Base-by-base conservation (phyloP, 2,113 vertebrate genomes). In the Odocoileus virginianus region DNA sequence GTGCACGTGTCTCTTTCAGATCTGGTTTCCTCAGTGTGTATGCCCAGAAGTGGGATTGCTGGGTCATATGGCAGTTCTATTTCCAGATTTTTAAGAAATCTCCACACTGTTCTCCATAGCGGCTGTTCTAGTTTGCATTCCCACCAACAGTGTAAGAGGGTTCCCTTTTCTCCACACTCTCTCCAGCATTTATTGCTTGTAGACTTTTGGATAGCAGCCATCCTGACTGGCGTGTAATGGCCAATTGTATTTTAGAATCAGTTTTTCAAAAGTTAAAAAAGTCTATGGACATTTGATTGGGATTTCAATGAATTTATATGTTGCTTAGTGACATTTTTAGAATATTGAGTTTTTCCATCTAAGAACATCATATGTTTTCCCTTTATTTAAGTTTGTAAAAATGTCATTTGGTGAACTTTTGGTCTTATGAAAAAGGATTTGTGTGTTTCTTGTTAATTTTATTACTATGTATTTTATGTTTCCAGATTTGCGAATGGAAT, bases 311-410 rank as follows among this genome's bases (percentile, higher is more conserved):
- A 91, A 94, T 92, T 57, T 93, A n/a, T 25, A 79, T 27, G 8
- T 90, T 83, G 54, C 30, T 87, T 50, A 82, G 45, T 87, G 43
- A 61, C 7, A 60, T 91, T 43, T 91, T 93, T 81, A 93, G 83
- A 93, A 94, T 93, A 54, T 23, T n/a, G 23, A 64, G 9, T 30
- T 90, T 89, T 91, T 90, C 85, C 14, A 54, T 85, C 28, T 14
- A 92, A 76, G 64, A 91, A 52, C 11, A 67, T 92, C 7, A 7
- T 67, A 92, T 74, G 52, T 30, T 92, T 92, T 95, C 27, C 47
- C 40, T 96, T 89, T 71, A 89, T 94, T 96, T 79, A 36, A 60
- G 19, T 87, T 87, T 76, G 82, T 21, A 78, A 52, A 95, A 95
- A 91, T 88, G 3, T 61, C 55, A 87, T 50, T 87, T 93, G 27